Evolutionary conservation across 2,113 vertebrate genomes (phyloP), one percentile per base, ranked within the genome.

Genomic region (Epinephelus lanceolatus): DNA sequence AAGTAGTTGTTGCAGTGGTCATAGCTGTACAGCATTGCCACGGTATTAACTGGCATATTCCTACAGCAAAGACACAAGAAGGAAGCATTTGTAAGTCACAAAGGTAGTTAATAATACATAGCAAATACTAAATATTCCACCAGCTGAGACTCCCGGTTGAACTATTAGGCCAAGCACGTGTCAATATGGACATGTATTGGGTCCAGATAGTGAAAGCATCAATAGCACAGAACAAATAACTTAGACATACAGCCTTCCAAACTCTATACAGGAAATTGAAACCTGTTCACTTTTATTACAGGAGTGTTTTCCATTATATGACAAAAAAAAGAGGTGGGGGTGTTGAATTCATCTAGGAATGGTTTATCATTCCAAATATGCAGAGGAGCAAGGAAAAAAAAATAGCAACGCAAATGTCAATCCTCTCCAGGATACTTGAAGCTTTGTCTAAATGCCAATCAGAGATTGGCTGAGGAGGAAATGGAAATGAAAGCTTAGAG

Each of bases 401-500:
- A 59, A 87, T 56, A 72, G 47, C 63, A 76, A 78, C 10, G 14
- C 59, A 88, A 89, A 91, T 78, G 80, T 81, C 88, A 88, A 0
- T 37, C 71, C 86, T 87, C 88, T 86, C n/a, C 53, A 86, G 85
- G 27, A 78, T 83, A 66, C 85, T 74, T 30, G 63, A 71, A 80
- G 83, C 88, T 91, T 89, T 88, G 80, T 86, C 89, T 88, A 76
- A 91, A 91, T 88, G 86, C 67, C 81, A 89, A 56, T 90, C 83
- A 88, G 83, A 87, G 73, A 81, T 70, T 78, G 80, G 52, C 81
- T 83, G 78, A 71, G 52, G 55, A 80, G 57, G 33, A 83, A 86
- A 88, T 91, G 84, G 68, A 90, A 91, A 85, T 75, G 56, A 75
- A 79, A 78, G 49, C 70, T 79, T 52, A 52, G 59, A 78, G 40